A percentile compares a stretch with the other conserved stretches of the same genome.
These are phyloP conservation scores for Oncorhynchus tshawytscha DNA, from an alignment of 2,113 vertebrate genomes.

Conservation along the genomic window DNA sequence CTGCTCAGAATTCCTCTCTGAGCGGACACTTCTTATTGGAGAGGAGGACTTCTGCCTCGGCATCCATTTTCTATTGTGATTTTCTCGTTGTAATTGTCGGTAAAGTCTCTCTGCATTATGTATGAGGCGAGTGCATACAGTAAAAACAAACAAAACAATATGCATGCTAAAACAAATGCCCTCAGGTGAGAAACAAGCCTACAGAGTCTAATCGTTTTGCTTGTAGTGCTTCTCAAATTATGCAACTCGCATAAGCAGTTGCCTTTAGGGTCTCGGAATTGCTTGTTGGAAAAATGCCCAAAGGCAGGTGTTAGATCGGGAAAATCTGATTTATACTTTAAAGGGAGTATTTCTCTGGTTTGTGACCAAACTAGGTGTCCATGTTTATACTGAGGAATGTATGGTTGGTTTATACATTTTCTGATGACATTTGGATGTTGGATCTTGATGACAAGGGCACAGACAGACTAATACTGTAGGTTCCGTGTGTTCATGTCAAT, in stretches of 20 bases:
- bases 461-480: neutral
- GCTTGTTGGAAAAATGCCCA: slow-evolving; percentile 45
- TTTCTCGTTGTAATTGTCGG: slow-evolving; percentile 67
- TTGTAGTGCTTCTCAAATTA: slow-evolving; percentile 38
- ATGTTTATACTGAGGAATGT: neutral
- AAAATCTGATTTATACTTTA: slow-evolving; percentile 54
- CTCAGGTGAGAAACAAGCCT: slow-evolving; percentile 38
- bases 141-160: slow-evolving; percentile 62
- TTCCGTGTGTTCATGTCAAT: neutral
- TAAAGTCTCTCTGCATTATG: slow-evolving; percentile 65
- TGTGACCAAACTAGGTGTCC: slow-evolving; percentile 15
- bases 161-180: slow-evolving; percentile 63
- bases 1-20: slow-evolving; percentile 47
- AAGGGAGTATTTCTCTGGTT: slow-evolving; percentile 7
- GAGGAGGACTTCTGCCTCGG: slow-evolving; percentile 35
- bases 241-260: slow-evolving; percentile 40
- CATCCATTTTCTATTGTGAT: slow-evolving; percentile 64
- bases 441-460: neutral
- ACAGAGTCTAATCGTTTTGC: slow-evolving; percentile 29
- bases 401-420: slow-evolving; percentile 12
- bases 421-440: neutral
- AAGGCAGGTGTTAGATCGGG: slow-evolving; percentile 40
- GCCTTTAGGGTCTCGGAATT: slow-evolving; percentile 54
- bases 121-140: slow-evolving; percentile 52
- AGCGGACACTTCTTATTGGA: slow-evolving; percentile 50